A percentile compares a stretch with the other conserved stretches of the same genome.
Evolutionary conservation across 2,888 invertebrate species (phyloP).

Genomic region (Lagria hirta): DNA sequence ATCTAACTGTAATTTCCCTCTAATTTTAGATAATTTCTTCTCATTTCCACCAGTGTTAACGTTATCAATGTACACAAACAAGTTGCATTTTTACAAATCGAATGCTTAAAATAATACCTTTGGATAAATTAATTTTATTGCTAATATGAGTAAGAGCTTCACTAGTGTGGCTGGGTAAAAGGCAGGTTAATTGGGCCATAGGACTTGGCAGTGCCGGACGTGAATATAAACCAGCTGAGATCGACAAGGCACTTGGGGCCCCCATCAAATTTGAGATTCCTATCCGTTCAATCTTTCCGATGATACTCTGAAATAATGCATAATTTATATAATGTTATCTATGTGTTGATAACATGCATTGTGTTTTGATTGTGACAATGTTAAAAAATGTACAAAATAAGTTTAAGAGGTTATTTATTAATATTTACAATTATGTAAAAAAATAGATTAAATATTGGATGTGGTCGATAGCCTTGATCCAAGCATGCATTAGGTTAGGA

Average conservation of each 20-base stretch:
- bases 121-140: no score
- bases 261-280: constrained; percentile 70
- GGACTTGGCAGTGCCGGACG: constrained; percentile 69
- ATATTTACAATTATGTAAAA: not conserved
- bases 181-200: constrained; percentile 76
- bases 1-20: no score
- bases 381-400: not conserved
- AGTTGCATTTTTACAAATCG: no score
- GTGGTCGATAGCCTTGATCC: not conserved
- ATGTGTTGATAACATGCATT: not conserved
- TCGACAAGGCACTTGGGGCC: constrained; percentile 61
- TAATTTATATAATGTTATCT: not conserved
- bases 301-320: constrained; percentile 55
- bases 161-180: constrained; percentile 52
- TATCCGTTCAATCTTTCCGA: constrained; percentile 69
- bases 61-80: no score
- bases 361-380: not conserved
- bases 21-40: no score
- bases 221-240: constrained; percentile 64
- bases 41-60: no score
- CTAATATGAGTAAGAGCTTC: constrained; percentile 37
- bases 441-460: not conserved
- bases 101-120: no score
- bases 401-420: not conserved
- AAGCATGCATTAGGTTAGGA: constrained; percentile 9